Evolutionary conservation across 1,140 invertebrate genomes (phyloP).

Genomic region (Nylanderia fulva): DNA sequence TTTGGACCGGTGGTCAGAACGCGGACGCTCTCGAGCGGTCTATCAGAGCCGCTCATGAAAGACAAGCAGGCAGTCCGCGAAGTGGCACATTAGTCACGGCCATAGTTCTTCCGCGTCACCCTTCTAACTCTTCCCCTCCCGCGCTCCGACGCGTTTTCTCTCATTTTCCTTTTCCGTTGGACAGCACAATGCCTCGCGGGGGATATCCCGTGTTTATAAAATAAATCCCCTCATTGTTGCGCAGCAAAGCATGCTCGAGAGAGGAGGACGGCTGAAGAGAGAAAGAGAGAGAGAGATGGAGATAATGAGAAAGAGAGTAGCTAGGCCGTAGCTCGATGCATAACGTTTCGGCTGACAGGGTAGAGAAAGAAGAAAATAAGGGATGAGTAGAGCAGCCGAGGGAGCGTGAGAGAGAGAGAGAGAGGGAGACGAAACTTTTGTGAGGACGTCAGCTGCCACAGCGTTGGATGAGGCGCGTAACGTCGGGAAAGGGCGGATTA

Average conservation of each 20-base stretch:
- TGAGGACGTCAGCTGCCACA: slow-evolving; percentile 80
- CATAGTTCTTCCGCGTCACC: slow-evolving; percentile 62
- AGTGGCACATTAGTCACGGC: slow-evolving; percentile 76
- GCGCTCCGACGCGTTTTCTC: slow-evolving; percentile 34
- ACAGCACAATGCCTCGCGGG: slow-evolving; percentile 68
- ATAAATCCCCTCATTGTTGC: slow-evolving; percentile 75
- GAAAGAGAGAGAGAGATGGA: background rate
- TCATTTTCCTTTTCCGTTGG: slow-evolving; percentile 57
- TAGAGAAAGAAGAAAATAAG: slow-evolving; percentile 44
- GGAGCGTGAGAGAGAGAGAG: slow-evolving; percentile 14
- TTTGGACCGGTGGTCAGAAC: slow-evolving; percentile 70
- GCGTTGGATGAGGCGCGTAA: slow-evolving; percentile 52
- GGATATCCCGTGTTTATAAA: slow-evolving; percentile 75
- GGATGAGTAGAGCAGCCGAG: slow-evolving; percentile 15
- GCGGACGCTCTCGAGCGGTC: slow-evolving; percentile 64
- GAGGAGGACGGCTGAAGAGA: slow-evolving; percentile 39
- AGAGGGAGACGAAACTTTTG: slow-evolving; percentile 78
- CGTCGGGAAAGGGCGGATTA: slow-evolving; percentile 79
- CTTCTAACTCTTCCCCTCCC: slow-evolving; percentile 25
- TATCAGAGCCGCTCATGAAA: slow-evolving; percentile 73
- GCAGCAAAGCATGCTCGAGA: slow-evolving; percentile 59
- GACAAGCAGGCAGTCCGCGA: slow-evolving; percentile 73
- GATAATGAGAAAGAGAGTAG: background rate
- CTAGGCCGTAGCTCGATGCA: slow-evolving; percentile 54
- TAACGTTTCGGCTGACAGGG: slow-evolving; percentile 62